These are phyloP conservation scores for Drosophila eohydei DNA, from an alignment of 2,888 invertebrate genomes.

Conservation along the genomic window DNA sequence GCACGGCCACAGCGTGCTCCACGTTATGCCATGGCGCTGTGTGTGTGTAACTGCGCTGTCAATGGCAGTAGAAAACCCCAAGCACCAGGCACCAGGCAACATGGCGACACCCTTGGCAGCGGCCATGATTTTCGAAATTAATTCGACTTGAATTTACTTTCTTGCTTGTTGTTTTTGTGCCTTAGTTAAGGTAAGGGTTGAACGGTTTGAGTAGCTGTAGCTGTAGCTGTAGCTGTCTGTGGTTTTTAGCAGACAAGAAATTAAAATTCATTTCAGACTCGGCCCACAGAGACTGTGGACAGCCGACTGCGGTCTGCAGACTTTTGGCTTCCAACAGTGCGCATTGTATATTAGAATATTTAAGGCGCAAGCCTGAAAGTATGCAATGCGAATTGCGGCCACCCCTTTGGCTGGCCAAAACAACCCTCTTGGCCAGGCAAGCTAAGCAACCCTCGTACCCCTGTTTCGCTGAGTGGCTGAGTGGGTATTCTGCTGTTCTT, in stretches of 20 bases:
- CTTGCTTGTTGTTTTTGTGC: constrained; percentile 72
- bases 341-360: constrained; percentile 69
- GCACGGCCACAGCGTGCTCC: constrained; percentile 35
- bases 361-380: constrained; percentile 80
- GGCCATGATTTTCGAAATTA: constrained; percentile 83
- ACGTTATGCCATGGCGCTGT: constrained; percentile 27
- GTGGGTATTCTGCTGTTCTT: constrained; percentile 17
- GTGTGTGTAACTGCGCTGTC: constrained; percentile 63
- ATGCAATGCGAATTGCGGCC: constrained; percentile 60
- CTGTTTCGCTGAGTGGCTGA: constrained; percentile 39
- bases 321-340: constrained; percentile 20
- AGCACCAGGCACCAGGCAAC: constrained; percentile 40
- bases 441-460: constrained; percentile 50
- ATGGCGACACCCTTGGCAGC: constrained; percentile 61
- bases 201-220: background rate
- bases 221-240: constrained; percentile 14
- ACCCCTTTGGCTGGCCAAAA: constrained; percentile 45
- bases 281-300: constrained; percentile 17
- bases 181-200: constrained; percentile 7
- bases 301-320: background rate
- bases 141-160: constrained; percentile 81
- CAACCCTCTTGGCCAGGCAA: constrained; percentile 48
- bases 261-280: constrained; percentile 81
- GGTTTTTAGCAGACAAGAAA: constrained; percentile 71
- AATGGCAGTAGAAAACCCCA: constrained; percentile 29